phyloP scores from a whole-genome alignment of 2,888 invertebrate species.

The Aricia artaxerxes region DNA sequence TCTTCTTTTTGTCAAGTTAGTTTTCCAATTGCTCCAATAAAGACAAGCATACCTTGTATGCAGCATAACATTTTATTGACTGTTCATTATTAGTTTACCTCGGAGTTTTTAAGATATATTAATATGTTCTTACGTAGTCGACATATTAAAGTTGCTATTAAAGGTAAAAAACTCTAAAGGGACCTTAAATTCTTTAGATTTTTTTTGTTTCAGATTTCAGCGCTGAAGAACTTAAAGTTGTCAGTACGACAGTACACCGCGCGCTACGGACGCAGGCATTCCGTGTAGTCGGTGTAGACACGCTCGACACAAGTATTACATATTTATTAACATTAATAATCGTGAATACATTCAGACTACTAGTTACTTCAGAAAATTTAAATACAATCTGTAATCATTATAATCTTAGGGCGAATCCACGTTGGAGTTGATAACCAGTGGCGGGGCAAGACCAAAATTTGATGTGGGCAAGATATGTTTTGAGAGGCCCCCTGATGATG shows the following conservation, averaged over 20 bases:
- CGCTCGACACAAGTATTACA: not conserved
- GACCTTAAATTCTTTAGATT: not conserved
- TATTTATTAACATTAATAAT: not conserved
- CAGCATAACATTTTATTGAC: too few species aligned
- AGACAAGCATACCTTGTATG: too few species aligned
- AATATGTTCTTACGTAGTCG: too few species aligned
- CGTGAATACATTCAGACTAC: not conserved
- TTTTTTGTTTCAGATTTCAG: slow-evolving; percentile 38
- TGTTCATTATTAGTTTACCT: too few species aligned
- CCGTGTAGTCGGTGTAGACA: slow-evolving; percentile 3
- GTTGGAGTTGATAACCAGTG: not conserved
- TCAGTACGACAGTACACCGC: slow-evolving; percentile 29
- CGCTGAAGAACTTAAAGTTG: slow-evolving; percentile 35
- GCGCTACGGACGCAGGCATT: not conserved
- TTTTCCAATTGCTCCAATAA: too few species aligned
- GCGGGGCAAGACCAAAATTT: too few species aligned
- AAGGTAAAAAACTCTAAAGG: too few species aligned
- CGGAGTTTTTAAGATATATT: too few species aligned
- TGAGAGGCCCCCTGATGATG: too few species aligned
- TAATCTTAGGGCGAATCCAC: not conserved
- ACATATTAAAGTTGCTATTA: too few species aligned
- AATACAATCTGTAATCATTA: not conserved
- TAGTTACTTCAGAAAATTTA: not conserved
- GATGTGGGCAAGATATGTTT: too few species aligned
- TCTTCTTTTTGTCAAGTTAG: too few species aligned